A percentile compares a stretch with the other conserved stretches of the same genome.
Evolutionary conservation across 2,888 invertebrate genomes (phyloP).

Genomic region (Parnassius apollo): DNA sequence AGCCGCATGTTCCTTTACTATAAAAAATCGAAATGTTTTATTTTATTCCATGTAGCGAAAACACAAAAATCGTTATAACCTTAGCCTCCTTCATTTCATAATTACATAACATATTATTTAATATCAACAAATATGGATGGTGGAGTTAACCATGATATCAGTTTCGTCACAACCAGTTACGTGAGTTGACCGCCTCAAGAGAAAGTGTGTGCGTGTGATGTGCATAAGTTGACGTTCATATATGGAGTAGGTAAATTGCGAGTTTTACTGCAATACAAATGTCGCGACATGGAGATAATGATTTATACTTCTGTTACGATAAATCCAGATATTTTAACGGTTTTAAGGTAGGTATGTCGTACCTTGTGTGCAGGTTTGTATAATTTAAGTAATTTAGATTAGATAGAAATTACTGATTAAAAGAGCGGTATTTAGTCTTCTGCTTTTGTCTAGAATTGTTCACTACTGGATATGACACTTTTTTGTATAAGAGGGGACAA

Average conservation of each 20-base stretch:
- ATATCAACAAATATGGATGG: conserved; percentile 36
- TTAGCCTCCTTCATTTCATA: conserved; percentile 65
- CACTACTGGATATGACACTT: too few species aligned
- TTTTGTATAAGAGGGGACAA: too few species aligned
- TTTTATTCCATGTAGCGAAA: too few species aligned
- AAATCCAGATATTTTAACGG: too few species aligned
- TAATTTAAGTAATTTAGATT: too few species aligned
- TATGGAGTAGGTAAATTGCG: conserved; percentile 1
- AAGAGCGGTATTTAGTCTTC: too few species aligned
- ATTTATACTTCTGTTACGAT: conserved; percentile 19
- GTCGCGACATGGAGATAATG: conserved; percentile 32
- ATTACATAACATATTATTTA: conserved; percentile 55
- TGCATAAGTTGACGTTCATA: conserved; percentile 12
- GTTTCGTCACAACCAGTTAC: conserved; percentile 34
- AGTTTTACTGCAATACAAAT: conserved; percentile 2
- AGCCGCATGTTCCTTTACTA: too few species aligned
- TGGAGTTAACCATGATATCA: conserved; percentile 25
- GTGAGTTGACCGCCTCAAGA: conserved; percentile 37
- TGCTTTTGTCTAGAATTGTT: too few species aligned
- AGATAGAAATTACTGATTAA: too few species aligned
- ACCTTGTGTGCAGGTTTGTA: too few species aligned
- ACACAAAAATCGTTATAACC: conserved; percentile 45
- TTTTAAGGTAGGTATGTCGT: too few species aligned
- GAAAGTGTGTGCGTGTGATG: conserved; percentile 48
- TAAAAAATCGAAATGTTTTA: too few species aligned